phyloP scores from a whole-genome alignment of 2,888 invertebrate species.

The Morpho achilles region DNA sequence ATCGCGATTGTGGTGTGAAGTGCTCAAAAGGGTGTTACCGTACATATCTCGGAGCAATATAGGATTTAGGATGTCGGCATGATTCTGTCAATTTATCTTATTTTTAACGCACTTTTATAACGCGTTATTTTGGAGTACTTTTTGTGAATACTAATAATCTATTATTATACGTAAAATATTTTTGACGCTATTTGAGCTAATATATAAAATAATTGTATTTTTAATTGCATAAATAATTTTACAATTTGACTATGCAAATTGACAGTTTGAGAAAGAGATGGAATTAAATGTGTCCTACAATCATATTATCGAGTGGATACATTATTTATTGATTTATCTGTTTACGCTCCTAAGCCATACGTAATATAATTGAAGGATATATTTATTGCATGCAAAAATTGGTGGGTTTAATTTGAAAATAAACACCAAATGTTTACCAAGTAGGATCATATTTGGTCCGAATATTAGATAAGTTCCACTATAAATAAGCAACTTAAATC shows the following conservation, averaged over 20 bases:
- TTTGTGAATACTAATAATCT: too few relatives aligned
- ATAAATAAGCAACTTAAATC: neutral
- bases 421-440: neutral
- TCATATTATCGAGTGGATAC: neutral
- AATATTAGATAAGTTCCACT: neutral
- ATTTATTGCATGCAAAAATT: neutral
- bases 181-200: too few relatives aligned
- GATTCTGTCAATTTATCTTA: constrained; percentile 20
- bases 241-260: neutral
- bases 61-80: constrained; percentile 11
- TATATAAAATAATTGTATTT: too few relatives aligned
- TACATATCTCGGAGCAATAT: constrained; percentile 28
- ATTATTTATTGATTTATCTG: neutral
- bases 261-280: neutral
- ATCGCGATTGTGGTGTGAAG: constrained; percentile 10
- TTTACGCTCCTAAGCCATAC: neutral
- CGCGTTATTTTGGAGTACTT: neutral
- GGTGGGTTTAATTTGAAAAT: neutral
- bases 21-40: constrained; percentile 14
- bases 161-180: too few relatives aligned
- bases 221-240: too few relatives aligned
- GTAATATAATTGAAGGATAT: neutral
- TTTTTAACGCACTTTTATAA: constrained; percentile 6
- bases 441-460: neutral
- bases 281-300: neutral